phyloP scores from a whole-genome alignment of 2,113 vertebrate species.

The Gavia stellata region DNA sequence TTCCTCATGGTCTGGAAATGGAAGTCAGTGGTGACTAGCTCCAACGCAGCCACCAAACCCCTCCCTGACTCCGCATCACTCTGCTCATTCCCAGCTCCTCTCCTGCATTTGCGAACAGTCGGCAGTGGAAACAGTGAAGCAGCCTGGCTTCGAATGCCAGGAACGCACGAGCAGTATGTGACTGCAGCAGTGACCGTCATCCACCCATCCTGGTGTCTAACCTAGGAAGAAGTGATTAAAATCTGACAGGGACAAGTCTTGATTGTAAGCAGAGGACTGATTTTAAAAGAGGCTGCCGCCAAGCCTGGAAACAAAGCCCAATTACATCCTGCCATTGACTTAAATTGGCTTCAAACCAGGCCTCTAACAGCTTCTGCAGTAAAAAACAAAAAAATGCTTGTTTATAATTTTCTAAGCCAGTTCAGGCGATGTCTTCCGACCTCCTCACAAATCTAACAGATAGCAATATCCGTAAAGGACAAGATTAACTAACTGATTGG shows the following conservation, averaged over 20 bases:
- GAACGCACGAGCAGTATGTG: fast-evolving
- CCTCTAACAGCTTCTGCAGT: neutral
- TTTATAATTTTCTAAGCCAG: neutral
- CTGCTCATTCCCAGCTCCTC: neutral
- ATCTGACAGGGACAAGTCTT: neutral
- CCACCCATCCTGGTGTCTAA: neutral
- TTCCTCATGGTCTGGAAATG: slow-evolving; percentile 43
- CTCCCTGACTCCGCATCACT: slow-evolving; percentile 40
- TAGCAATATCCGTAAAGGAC: neutral
- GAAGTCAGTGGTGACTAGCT: slow-evolving; percentile 31
- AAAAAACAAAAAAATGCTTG: neutral
- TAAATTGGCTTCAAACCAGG: neutral
- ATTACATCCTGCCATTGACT: neutral
- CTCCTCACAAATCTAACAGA: neutral
- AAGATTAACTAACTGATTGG: neutral
- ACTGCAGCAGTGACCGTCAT: neutral
- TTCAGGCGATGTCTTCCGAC: neutral
- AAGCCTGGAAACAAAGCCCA: slow-evolving; percentile 7
- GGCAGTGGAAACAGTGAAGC: slow-evolving; percentile 9
- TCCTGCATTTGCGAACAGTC: neutral
- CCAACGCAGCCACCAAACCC: slow-evolving; percentile 41
- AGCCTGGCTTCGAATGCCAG: neutral
- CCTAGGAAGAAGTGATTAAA: neutral
- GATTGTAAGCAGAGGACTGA: neutral
- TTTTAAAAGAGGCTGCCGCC: neutral